Base-by-base conservation (phyloP, 2,888 invertebrate genomes). In the Cataglyphis altisquamis region DNA sequence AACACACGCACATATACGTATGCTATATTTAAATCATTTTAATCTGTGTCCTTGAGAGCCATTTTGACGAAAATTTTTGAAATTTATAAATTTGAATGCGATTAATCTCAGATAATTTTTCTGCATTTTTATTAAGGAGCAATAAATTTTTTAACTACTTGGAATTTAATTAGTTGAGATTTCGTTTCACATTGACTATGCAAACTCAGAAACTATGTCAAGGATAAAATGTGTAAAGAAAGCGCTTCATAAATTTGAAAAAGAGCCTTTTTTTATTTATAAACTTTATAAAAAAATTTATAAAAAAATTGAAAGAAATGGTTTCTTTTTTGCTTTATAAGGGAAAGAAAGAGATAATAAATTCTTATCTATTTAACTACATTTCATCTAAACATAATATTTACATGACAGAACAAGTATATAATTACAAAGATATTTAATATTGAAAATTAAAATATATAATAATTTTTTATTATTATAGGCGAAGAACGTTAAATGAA, bases 81-180 rank as follows among this genome's bases (percentile, higher is more conserved):
- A 8, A 52, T n/a, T 18, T 48, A 52, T 52, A 8, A 15, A 32
- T 70, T 70, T 10, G n/a, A 52, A n/a, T 52, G 36, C 25, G 25
- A 25, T 3, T 21, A 9, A 55, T 8, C 3, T 57, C 25, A 6
- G 8, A 18, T 8, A 57, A 72, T 18, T 41, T 60, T 73, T 72
- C 15, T 57, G 39, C 36, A 72, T n/a, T 1, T 15, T 72, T 21
- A 8, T 57, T 72, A 57, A 57, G 18, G 39, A 18, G 10, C 25
- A 57, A 72, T 72, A 57, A 39, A 72, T 72, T 72, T 72, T 72
- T 36, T 36, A 25, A 39, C 21, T n/a, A 55, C 10, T 0, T 57
- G 15, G 36, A 52, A 21, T 21, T 36, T 57, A 55, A 55, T 57
- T 36, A 57, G 3, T 39, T 39, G 10, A 52, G 8, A 25, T 39